Conservation (phyloP, 2,888 invertebrate species). For the Drosophila longiperda region DNA sequence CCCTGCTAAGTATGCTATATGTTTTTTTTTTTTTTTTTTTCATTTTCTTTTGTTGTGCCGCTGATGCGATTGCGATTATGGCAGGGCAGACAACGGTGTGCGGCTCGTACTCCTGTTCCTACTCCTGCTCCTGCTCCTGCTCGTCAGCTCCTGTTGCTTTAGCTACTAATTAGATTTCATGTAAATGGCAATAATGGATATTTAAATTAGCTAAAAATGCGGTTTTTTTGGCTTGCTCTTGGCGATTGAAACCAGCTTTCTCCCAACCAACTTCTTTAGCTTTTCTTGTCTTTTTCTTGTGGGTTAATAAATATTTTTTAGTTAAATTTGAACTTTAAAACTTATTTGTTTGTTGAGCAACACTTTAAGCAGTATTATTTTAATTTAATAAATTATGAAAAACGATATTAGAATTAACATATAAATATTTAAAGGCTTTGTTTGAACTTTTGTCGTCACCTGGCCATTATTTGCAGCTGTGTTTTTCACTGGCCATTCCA, state of each 20-base stretch:
- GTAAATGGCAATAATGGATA: constrained; percentile 60
- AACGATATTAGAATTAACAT: neutral
- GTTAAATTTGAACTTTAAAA: neutral
- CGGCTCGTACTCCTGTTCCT: too few relatives aligned
- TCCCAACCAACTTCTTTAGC: neutral
- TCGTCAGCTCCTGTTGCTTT: constrained; percentile 40
- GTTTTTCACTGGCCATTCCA: too few relatives aligned
- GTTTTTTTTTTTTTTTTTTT: constrained; percentile 21
- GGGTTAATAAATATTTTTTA: neutral
- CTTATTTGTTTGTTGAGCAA: neutral
- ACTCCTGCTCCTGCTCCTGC: too few relatives aligned
- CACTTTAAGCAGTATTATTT: neutral
- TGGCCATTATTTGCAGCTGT: neutral
- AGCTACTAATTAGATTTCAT: constrained; percentile 65
- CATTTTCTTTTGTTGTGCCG: constrained; percentile 7
- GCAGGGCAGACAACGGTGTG: neutral
- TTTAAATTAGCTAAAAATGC: constrained; percentile 39
- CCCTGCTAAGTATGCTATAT: constrained; percentile 54
- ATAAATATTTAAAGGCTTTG: neutral
- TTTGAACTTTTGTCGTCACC: neutral
- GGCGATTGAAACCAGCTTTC: neutral
- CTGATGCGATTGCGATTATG: constrained; percentile 43
- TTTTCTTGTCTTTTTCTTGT: neutral
- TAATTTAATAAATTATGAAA: neutral
- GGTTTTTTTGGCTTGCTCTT: neutral